Conservation (phyloP, 2,797 vertebrate species). For the Phrynocephalus guinanensis region DNA sequence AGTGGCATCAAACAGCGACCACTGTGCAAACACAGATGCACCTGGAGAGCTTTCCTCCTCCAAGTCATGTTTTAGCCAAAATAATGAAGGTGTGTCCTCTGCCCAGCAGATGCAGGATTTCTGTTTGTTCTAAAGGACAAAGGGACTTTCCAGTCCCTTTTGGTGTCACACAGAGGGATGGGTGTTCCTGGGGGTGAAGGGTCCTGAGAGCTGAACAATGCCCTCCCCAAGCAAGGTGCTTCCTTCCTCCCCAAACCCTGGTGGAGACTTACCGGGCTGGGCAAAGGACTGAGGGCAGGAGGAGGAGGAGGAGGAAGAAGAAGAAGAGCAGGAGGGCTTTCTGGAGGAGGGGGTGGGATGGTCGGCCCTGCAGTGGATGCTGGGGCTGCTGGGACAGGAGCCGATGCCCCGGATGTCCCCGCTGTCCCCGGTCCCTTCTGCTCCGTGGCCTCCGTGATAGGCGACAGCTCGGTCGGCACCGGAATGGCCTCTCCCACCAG, state of each 20-base stretch:
- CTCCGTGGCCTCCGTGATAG: slow-evolving; percentile 62
- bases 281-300: background rate
- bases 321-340: slow-evolving; percentile 17
- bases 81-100: no score
- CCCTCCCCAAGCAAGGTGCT: background rate
- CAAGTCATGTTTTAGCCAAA: no score
- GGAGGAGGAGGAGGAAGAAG: background rate
- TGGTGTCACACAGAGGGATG: background rate
- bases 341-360: slow-evolving; percentile 13
- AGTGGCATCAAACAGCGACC: no score
- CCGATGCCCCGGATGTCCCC: slow-evolving; percentile 10
- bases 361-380: background rate
- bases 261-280: slow-evolving; percentile 12
- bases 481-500: slow-evolving; percentile 28
- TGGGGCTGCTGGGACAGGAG: slow-evolving; percentile 13
- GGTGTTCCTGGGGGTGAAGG: background rate
- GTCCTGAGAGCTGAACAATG: no score
- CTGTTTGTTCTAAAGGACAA: background rate
- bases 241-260: background rate
- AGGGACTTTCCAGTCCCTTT: background rate
- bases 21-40: no score
- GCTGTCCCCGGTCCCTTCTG: slow-evolving; percentile 13
- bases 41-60: no score
- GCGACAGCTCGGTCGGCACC: slow-evolving; percentile 7
- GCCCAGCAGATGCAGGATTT: no score